Conservation (phyloP, 1,140 invertebrate genomes). For the Pinna nobilis region DNA sequence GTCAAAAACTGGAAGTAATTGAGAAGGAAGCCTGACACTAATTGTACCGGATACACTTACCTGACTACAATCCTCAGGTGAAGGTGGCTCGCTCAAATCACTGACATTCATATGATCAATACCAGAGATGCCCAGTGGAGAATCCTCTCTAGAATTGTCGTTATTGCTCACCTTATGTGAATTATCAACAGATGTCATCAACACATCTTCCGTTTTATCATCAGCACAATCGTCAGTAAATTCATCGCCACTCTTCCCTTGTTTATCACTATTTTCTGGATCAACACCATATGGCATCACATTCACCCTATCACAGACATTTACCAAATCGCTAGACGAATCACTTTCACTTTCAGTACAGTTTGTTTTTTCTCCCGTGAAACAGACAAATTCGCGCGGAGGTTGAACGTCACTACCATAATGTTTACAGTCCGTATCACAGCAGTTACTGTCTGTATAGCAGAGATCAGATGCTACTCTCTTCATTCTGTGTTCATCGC, state of each 20-base stretch:
- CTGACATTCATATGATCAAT: not conserved
- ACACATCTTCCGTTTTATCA: no score
- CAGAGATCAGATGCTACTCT: not conserved
- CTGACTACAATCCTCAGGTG: no score
- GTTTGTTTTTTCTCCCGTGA: not conserved
- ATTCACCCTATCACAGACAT: no score
- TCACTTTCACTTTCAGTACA: not conserved
- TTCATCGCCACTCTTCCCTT: not conserved
- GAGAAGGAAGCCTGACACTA: no score
- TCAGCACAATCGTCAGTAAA: no score
- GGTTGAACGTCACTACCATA: not conserved
- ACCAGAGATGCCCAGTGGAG: not conserved
- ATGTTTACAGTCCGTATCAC: not conserved
- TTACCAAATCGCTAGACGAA: not conserved
- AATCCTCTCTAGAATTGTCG: constrained; percentile 4
- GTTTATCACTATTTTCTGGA: no score
- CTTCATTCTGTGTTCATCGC: constrained; percentile 59
- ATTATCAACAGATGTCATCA: no score
- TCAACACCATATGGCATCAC: no score
- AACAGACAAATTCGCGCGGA: not conserved
- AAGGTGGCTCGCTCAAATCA: constrained; percentile 6
- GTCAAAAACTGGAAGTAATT: no score
- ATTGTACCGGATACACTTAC: no score
- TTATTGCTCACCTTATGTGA: no score
- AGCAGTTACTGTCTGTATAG: not conserved